These are phyloP conservation scores for Ptychobarbus kaznakovi DNA, from an alignment of 2,797 vertebrate species.

Conservation along the genomic window DNA sequence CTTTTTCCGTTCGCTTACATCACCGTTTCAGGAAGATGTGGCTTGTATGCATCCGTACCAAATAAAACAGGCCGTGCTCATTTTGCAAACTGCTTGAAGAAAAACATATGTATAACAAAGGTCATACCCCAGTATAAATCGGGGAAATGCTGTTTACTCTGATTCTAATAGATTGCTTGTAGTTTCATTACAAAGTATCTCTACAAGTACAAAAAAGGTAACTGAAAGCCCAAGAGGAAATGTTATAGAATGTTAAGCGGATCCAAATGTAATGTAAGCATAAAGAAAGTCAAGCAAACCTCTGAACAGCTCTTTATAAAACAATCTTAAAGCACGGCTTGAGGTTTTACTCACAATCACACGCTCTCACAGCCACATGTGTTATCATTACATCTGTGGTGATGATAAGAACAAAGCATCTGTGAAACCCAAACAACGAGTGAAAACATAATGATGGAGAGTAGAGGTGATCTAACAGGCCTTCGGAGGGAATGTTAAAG, in stretches of 20 bases:
- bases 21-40: constrained; percentile 34
- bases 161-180: background rate
- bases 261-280: constrained; percentile 3
- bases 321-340: background rate
- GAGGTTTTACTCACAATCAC: constrained; percentile 9
- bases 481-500: constrained; percentile 18
- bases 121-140: constrained; percentile 2
- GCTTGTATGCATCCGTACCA: constrained; percentile 10
- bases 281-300: background rate
- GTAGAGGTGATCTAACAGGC: constrained; percentile 26
- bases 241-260: background rate
- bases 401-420: constrained; percentile 25
- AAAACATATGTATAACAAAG: constrained; percentile 8
- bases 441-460: constrained; percentile 40
- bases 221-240: constrained; percentile 13
- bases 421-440: constrained; percentile 53
- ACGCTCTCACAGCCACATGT: constrained; percentile 9
- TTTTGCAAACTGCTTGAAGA: constrained; percentile 22
- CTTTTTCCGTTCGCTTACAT: constrained; percentile 39
- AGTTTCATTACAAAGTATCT: background rate
- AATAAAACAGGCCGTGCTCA: constrained; percentile 11
- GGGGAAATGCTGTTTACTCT: constrained; percentile 9
- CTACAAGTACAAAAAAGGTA: background rate
- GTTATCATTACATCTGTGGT: constrained; percentile 20
- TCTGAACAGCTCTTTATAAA: background rate